Evolutionary conservation across 2,888 invertebrate species (phyloP), one percentile per base, ranked within the genome.

Genomic region (Andrena flavipes): DNA sequence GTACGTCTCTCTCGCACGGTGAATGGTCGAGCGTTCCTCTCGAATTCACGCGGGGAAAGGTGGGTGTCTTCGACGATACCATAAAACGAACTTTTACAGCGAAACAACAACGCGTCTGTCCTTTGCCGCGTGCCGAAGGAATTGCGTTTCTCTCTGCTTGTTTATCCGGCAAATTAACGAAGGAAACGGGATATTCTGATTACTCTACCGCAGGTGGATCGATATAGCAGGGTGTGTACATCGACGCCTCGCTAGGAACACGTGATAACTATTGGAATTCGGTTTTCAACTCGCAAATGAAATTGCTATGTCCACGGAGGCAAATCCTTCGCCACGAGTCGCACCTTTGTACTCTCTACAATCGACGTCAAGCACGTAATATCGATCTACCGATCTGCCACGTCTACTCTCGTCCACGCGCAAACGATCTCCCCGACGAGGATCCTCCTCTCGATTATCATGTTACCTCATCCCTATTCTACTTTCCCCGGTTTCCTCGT

Each of bases 321-420:
- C 62, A 35, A 83, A 77, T 72, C 69, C 78, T 78, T 80, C 80
- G 76, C 71, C 80, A 30, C 75, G 75, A 76, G 82, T 26, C 29
- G 56, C 70, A 73, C 67, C 63, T 84, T 86, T 86, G 86, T 86
- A 86, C 86, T 86, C 82, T 86, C 86, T 86, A 84, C 86, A 77
- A 82, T 86, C 85, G 77, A 85, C 85, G 75, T 77, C 86, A 86
- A 79, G 86, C 86, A 76, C 82, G 71, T 86, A 74, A 84, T 85
- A 72, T 83, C 64, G 73, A 75, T 67, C 75, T 82, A 80, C 68
- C 76, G 75, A 79, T 76, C 80, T 62, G 69, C 72, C 67, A 54
- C 72, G 62, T 72, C 60, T 82, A 78, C 13, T 64, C 26, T 68
- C 76, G 75, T 75, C 59, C 65, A 56, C 78, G 77, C 30, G 33